These are phyloP conservation scores for Orussus abietinus DNA, from an alignment of 1,140 invertebrate species.

Conservation along the genomic window DNA sequence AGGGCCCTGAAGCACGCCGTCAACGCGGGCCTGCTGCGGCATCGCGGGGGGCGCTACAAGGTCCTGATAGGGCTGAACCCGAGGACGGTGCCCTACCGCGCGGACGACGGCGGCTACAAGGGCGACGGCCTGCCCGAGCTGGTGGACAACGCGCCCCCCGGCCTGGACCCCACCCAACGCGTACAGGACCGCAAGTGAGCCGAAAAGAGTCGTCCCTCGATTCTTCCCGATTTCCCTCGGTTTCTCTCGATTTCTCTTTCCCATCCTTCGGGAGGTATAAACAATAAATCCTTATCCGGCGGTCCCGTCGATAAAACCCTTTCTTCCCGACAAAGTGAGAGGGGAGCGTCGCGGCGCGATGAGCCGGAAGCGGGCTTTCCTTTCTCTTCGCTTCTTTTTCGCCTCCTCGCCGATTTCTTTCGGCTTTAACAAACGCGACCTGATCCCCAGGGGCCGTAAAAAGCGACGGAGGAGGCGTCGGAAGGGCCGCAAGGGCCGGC, in stretches of 20 bases:
- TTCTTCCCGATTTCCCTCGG: too few relatives aligned
- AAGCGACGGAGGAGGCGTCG: conserved; percentile 1
- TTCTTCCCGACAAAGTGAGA: too few relatives aligned
- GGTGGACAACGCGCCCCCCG: conserved; percentile 4
- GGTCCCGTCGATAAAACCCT: too few relatives aligned
- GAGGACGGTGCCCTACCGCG: neutral
- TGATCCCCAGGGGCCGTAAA: conserved; percentile 8
- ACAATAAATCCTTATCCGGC: too few relatives aligned
- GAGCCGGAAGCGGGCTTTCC: too few relatives aligned
- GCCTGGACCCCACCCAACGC: neutral
- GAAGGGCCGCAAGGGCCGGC: conserved; percentile 8
- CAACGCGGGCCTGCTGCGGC: conserved; percentile 36
- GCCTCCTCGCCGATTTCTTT: too few relatives aligned
- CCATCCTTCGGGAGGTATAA: too few relatives aligned
- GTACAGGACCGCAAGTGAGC: conserved; percentile 20
- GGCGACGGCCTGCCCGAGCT: neutral
- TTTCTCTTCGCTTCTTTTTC: too few relatives aligned
- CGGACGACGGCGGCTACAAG: conserved; percentile 14
- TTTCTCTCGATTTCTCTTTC: too few relatives aligned
- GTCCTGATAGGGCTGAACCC: conserved; percentile 21
- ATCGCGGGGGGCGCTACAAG: conserved; percentile 40
- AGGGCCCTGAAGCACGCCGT: conserved; percentile 42
- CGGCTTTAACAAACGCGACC: neutral
- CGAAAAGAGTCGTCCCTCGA: too few relatives aligned
- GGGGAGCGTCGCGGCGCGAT: too few relatives aligned